Evolutionary conservation across 2,113 vertebrate species (phyloP).

Genomic region (Alectura lathami): DNA sequence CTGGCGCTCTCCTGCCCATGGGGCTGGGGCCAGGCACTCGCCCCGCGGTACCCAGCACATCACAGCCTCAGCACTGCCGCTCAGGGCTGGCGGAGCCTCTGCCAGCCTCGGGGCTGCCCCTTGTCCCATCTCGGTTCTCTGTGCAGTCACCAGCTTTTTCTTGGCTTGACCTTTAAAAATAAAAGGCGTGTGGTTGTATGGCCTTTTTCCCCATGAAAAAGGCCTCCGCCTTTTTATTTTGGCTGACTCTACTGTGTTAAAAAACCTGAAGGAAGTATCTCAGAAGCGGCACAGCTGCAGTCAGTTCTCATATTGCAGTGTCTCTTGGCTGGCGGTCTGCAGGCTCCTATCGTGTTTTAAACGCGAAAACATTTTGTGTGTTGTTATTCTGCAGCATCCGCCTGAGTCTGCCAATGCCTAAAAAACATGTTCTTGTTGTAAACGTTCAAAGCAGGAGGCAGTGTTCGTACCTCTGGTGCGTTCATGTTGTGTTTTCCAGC

Average conservation of each 20-base stretch:
- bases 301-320: neutral
- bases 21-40: neutral
- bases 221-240: neutral
- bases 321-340: neutral
- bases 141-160: rapidly evolving
- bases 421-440: conserved; percentile 17
- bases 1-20: neutral
- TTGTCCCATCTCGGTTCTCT: neutral
- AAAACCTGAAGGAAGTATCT: neutral
- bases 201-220: neutral
- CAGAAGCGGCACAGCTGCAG: neutral
- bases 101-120: neutral
- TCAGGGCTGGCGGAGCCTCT: neutral
- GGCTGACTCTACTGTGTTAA: neutral
- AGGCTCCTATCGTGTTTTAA: neutral
- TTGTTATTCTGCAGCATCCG: neutral
- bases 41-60: neutral
- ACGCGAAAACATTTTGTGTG: neutral
- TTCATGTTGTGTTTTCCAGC: conserved; percentile 27
- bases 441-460: conserved; percentile 6
- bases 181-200: neutral
- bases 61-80: neutral
- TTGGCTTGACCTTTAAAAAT: neutral
- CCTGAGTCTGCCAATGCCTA: neutral
- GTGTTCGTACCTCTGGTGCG: neutral